A percentile compares a stretch with the other conserved stretches of the same genome.
Conservation (phyloP, 2,113 vertebrate species). For the Dryoscopus gambensis region DNA sequence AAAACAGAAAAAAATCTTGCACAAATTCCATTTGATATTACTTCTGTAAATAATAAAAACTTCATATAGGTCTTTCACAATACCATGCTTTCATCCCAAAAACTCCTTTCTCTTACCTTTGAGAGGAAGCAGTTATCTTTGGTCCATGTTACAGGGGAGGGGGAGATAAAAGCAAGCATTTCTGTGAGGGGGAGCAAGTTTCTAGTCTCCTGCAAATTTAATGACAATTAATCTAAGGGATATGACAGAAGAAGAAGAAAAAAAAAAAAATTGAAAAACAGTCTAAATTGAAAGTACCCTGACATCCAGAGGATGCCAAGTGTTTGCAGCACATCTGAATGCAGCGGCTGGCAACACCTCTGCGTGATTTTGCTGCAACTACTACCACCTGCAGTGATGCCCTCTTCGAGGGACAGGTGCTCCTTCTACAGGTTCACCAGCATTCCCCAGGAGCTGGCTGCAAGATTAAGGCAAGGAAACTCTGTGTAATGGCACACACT, state of each 20-base stretch:
- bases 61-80: neutral
- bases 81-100: neutral
- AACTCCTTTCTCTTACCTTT: neutral
- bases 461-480: neutral
- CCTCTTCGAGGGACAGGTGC: fast-evolving
- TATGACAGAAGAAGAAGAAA: neutral
- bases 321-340: neutral
- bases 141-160: neutral
- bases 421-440: neutral
- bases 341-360: neutral
- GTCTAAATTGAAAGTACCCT: neutral
- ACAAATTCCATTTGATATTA: neutral
- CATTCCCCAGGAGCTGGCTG: neutral
- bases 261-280: neutral
- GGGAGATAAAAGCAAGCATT: neutral
- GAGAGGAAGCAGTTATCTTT: neutral
- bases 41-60: neutral
- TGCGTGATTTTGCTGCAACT: neutral
- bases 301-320: neutral
- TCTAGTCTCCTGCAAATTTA: neutral
- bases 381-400: neutral
- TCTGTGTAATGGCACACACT: fast-evolving
- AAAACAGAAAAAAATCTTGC: neutral
- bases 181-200: fast-evolving
- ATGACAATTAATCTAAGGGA: neutral